These are phyloP conservation scores for Galeopsomyia nigrocyanea DNA, from an alignment of 2,888 invertebrate species.

Conservation along the genomic window DNA sequence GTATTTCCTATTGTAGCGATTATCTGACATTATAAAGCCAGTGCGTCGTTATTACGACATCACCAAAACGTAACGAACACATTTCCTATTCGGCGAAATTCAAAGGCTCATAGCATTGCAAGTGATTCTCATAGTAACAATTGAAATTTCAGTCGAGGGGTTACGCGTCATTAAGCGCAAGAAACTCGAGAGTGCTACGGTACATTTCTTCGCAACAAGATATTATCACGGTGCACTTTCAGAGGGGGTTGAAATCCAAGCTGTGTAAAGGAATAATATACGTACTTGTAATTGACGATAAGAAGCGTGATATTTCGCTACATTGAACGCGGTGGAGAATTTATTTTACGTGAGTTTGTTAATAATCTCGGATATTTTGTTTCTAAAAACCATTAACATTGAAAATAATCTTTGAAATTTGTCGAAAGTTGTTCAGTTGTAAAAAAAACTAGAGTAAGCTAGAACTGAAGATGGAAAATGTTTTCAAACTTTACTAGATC, in stretches of 20 bases:
- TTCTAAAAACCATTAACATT: neutral
- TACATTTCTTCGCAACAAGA: constrained; percentile 39
- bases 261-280: neutral
- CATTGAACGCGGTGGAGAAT: neutral
- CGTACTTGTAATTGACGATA: neutral
- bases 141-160: constrained; percentile 52
- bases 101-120: constrained; percentile 50
- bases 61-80: constrained; percentile 17
- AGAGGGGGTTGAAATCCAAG: constrained; percentile 17
- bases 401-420: no score
- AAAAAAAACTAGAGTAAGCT: no score
- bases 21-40: neutral
- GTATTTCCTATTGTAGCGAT: no score
- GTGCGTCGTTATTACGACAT: constrained; percentile 27
- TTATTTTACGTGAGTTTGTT: constrained; percentile 6
- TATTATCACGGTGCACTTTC: constrained; percentile 7
- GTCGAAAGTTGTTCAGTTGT: no score
- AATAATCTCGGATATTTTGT: neutral
- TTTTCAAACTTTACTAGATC: constrained; percentile 15
- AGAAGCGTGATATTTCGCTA: constrained; percentile 10
- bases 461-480: neutral
- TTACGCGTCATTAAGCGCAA: constrained; percentile 55
- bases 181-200: constrained; percentile 48
- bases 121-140: constrained; percentile 53
- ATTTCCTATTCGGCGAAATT: constrained; percentile 36